Conservation (phyloP, 2,888 invertebrate genomes). For the Sinhomidia bicolor region DNA sequence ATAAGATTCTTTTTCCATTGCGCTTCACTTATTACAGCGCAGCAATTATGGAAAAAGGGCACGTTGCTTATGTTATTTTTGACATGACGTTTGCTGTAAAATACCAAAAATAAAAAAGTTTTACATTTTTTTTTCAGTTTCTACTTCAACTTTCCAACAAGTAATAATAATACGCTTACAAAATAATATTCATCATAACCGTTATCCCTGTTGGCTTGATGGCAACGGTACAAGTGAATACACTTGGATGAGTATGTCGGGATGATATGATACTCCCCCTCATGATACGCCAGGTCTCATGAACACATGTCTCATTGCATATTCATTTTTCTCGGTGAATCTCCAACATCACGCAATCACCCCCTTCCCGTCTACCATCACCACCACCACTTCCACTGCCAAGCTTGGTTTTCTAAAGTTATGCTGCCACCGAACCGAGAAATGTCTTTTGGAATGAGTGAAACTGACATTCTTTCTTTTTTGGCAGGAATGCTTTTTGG, state of each 20-base stretch:
- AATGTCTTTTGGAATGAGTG: slow-evolving; percentile 32
- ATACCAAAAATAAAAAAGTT: not conserved
- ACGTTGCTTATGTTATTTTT: not conserved
- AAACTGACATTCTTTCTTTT: slow-evolving; percentile 46
- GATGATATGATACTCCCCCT: slow-evolving; percentile 10
- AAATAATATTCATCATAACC: not conserved
- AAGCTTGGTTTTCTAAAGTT: slow-evolving; percentile 12
- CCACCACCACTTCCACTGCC: not conserved
- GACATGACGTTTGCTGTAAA: slow-evolving; percentile 4
- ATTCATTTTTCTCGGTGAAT: slow-evolving; percentile 49
- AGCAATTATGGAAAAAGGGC: not conserved
- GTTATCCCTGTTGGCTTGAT: not conserved
- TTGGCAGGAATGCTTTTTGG: not conserved
- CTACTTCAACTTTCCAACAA: not conserved
- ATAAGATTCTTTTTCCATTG: too few relatives aligned
- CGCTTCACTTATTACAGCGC: not conserved
- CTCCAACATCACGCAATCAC: not conserved
- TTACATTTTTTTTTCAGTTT: not conserved
- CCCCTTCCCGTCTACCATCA: slow-evolving; percentile 1
- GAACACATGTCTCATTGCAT: slow-evolving; percentile 60
- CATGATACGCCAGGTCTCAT: not conserved
- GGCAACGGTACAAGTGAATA: slow-evolving; percentile 33
- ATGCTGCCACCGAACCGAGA: slow-evolving; percentile 3
- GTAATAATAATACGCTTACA: not conserved
- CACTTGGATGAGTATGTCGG: not conserved